Conservation (phyloP, 35 echinoderm and acorn worm species). For the Lytechinus variegatus region DNA sequence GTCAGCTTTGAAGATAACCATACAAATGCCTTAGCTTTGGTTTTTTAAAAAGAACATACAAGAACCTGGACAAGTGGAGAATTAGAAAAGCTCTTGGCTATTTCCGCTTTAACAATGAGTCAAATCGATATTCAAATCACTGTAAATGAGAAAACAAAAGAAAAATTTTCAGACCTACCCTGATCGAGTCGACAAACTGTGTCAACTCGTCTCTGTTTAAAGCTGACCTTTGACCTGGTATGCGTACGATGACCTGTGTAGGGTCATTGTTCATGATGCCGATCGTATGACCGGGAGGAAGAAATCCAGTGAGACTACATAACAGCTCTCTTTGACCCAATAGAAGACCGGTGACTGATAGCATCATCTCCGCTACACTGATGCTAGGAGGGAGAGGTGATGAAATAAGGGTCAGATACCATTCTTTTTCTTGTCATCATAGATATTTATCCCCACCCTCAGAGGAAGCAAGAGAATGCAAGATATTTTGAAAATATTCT, state of each 20-base stretch:
- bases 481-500: neutral
- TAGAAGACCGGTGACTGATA: constrained; percentile 52
- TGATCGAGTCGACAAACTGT: constrained; percentile 35
- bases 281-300: constrained; percentile 67
- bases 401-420: neutral
- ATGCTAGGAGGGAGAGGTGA: constrained; percentile 41
- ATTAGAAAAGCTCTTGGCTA: too few species aligned
- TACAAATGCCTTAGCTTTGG: too few species aligned
- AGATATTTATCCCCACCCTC: neutral
- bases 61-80: too few species aligned
- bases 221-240: constrained; percentile 58
- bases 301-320: constrained; percentile 66
- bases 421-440: neutral
- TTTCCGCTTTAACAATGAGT: too few species aligned
- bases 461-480: neutral
- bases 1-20: too few species aligned
- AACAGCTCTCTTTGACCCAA: constrained; percentile 61
- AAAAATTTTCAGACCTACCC: constrained; percentile 25
- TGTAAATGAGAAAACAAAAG: neutral
- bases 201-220: constrained; percentile 45
- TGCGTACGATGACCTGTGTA: constrained; percentile 59
- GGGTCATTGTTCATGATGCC: constrained; percentile 66
- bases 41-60: too few species aligned
- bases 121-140: neutral
- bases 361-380: constrained; percentile 64